Evolutionary conservation across 2,113 vertebrate species (phyloP), one percentile per base, ranked within the genome.

Genomic region (Prietella phreatophila): DNA sequence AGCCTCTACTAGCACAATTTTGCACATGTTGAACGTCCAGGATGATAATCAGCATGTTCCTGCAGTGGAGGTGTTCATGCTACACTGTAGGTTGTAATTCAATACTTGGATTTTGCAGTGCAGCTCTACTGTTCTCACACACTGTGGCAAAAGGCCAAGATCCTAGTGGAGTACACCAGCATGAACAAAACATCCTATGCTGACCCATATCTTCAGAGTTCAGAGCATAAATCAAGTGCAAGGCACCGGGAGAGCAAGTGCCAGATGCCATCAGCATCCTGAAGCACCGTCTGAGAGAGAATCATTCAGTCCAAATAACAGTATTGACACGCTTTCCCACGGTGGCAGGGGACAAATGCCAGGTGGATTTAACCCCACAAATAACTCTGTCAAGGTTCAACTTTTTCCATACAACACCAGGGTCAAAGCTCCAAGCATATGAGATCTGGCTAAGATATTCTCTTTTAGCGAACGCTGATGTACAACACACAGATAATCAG

Each of bases 171-270:
- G 22, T 83, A 85, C 53, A 85, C 79, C n/a, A 91, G 36, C 17
- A 17, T 30, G 53, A 15, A 60, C 22, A 61, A 80, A 82, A 50
- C 36, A 84, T 61, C 71, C 79, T 81, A n/a, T 81, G 22, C 47
- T 89, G 86, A 90, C 88, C 89, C 83, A 84, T 82, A 89, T 87
- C 63, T 83, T 78, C 63, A 78, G 88, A 87, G 86, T 82, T 76
- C 76, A 79, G 69, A 39, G 63, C 58, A 89, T 56, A 84, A 61
- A 75, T 61, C 75, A 61, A 15, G 39, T 55, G 9, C 19, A 80
- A 33, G 5, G 50, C 63, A 20, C 50, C 20, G 55, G 1, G 82
- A 86, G 82, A 25, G 65, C 71, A 9, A 22, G 50, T 73, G 39
- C 22, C 78, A 82, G 36, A 27, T 82, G 56, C 55, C 80, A 60